Base-by-base conservation (phyloP, 2,113 vertebrate species). In the Anarhynchus alexandrinus region DNA sequence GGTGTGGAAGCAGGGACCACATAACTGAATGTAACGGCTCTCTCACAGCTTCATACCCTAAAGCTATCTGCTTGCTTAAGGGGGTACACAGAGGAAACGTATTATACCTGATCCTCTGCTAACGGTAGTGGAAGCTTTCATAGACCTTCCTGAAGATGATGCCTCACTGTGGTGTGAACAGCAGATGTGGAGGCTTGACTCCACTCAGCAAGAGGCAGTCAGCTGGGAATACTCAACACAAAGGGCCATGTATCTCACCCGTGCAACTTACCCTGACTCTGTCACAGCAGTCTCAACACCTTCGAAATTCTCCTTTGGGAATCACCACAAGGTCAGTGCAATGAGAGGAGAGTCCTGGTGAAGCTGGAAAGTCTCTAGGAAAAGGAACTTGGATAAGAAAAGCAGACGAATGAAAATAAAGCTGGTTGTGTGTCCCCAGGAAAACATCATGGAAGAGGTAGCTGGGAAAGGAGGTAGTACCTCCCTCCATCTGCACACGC, bases 41-140 rank as follows among this genome's bases (percentile, higher is more conserved):
- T 61, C 32, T 64, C 42, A 42, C 8, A 77, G 47, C 1, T 5
- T 59, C 6, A 2, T 38, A n/a, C 8, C 47, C 62, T 2, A 0
- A 47, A 67, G 47, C 11, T 12, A 19, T 34, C 72, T 80, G 40
- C 57, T 30, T 8, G 1, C 18, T 51, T 40, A 45, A 34, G 26
- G 4, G 47, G 11, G 18, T 21, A 49, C 51, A 25, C n/a, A 81
- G 36, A 40, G 20, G 42, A 76, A 78, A 45, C 4, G 10, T 40
- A 9, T 5, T 55, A 27, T 19, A 34, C 49, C 32, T 51, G 14
- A n/a, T 26, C 34, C 26, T 43, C 38, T 78, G 27, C 23, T 52
- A 58, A 26, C 3, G 10, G 23, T 10, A 57, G 16, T 12, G 25
- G 40, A 65, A 80, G 32, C 18, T 82, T 59, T 40, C 65, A 27